phyloP scores from a whole-genome alignment of 1,140 invertebrate species.

The Nephila pilipes region DNA sequence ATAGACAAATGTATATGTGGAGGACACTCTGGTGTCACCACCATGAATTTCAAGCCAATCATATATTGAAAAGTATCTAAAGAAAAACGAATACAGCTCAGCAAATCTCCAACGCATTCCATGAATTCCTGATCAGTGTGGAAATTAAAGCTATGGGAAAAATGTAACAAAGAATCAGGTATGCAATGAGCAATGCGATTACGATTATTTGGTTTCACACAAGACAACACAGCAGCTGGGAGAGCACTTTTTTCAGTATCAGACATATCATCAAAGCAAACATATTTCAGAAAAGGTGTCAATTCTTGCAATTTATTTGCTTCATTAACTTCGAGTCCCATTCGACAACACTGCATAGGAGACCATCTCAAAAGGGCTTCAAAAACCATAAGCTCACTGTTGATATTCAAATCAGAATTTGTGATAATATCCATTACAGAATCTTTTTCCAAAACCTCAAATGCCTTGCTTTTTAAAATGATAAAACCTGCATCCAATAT shows the following conservation, averaged over 20 bases:
- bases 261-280: conserved; percentile 71
- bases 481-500: conserved; percentile 61
- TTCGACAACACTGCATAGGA: conserved; percentile 31
- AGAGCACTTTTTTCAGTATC: conserved; percentile 65
- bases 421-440: conserved; percentile 60
- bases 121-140: neutral
- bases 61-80: neutral
- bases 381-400: conserved; percentile 70
- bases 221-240: conserved; percentile 20
- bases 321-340: conserved; percentile 21
- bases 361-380: conserved; percentile 52
- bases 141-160: neutral
- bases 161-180: conserved; percentile 1
- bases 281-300: conserved; percentile 48
- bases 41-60: conserved; percentile 28
- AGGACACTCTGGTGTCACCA: neutral
- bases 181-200: conserved; percentile 23
- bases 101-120: neutral
- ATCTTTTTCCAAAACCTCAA: conserved; percentile 43
- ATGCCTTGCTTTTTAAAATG: conserved; percentile 41
- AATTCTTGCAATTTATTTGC: conserved; percentile 56
- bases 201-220: conserved; percentile 38
- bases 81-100: conserved; percentile 44
- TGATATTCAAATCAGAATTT: conserved; percentile 41
- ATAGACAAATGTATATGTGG: neutral